phyloP scores from a whole-genome alignment of 2,888 invertebrate species.

The Chrysomela aeneicollis region DNA sequence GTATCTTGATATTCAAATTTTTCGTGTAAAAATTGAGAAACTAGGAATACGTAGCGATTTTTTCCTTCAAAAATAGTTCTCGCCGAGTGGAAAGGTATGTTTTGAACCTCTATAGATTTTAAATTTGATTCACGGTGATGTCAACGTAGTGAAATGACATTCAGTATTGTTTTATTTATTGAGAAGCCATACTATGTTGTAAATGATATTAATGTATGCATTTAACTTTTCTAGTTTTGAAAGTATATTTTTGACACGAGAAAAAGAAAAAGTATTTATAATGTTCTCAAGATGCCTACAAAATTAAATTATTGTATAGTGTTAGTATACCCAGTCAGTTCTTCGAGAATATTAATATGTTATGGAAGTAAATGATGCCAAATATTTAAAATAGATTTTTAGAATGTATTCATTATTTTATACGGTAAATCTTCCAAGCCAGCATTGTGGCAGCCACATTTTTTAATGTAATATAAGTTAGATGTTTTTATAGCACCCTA shows the following conservation, averaged over 20 bases:
- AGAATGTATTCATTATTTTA: constrained; percentile 46
- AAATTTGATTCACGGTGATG: neutral
- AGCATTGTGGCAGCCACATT: constrained; percentile 47
- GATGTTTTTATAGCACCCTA: constrained; percentile 42
- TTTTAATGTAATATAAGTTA: constrained; percentile 50
- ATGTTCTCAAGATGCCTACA: constrained; percentile 57
- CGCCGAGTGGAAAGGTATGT: constrained; percentile 54
- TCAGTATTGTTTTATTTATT: constrained; percentile 36
- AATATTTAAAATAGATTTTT: constrained; percentile 56
- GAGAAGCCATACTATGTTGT: constrained; percentile 46
- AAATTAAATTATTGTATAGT: constrained; percentile 59
- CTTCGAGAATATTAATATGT: constrained; percentile 55
- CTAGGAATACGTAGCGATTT: constrained; percentile 43
- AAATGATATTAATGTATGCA: constrained; percentile 51
- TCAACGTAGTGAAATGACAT: neutral
- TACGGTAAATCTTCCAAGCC: constrained; percentile 48
- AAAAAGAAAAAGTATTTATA: constrained; percentile 57
- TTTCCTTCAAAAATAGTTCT: constrained; percentile 56
- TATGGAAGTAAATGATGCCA: constrained; percentile 59
- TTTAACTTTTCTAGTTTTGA: constrained; percentile 57
- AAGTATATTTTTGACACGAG: constrained; percentile 60
- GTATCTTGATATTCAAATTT: constrained; percentile 13
- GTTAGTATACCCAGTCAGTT: constrained; percentile 54
- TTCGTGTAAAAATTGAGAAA: neutral
- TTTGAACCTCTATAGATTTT: constrained; percentile 32